Base-by-base conservation (phyloP, 2,888 invertebrate genomes). In the Drosophila algonquin region DNA sequence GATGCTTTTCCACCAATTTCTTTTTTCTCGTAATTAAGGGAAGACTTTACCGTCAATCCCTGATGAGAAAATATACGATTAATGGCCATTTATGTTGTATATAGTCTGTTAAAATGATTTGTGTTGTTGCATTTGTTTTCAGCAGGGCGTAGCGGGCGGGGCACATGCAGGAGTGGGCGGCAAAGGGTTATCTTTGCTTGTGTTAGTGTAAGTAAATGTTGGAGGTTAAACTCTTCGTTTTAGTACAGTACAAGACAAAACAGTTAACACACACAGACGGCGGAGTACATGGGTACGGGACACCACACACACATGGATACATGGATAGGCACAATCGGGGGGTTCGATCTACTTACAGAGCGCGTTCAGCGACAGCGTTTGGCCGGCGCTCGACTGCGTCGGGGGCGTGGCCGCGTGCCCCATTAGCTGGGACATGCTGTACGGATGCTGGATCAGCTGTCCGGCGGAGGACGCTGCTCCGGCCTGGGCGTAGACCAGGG, bases 321-420 rank as follows among this genome's bases (percentile, higher is more conserved):
- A 8, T 21, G 18, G 32, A 21, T 21, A 44, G 12, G 27, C 21
- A 21, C 14, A 40, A 21, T 21, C 40, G 35, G 9, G 3, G 3
- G 12, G 3, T 48, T 50, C 32, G 44, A 52, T 81, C 54, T 92
- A 92, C 92, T 92, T 91, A 92, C 92, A 92, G 77, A 92, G 72
- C 70, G 93, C 93, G 93, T 93, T 65, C 86, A 68, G 93, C 90
- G 77, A 83, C 85, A 68, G 90, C 83, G 80, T 87, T 70, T 83
- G 81, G 76, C 71, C 78, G 85, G 82, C 73, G 81, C 74, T 61
- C 83, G 85, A 65, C 78, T 78, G 82, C 70, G 75, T 80, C 44
- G 72, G 77, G n/a, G 89, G 70, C 53, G 88, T 63, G 80, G 88
- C 63, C 65, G 82, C 73, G 64, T 61, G 61, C 16, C 89, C 89